A percentile compares a stretch with the other conserved stretches of the same genome.
Evolutionary conservation across 2,888 invertebrate species (phyloP).

Genomic region (Thymelicus lineola): DNA sequence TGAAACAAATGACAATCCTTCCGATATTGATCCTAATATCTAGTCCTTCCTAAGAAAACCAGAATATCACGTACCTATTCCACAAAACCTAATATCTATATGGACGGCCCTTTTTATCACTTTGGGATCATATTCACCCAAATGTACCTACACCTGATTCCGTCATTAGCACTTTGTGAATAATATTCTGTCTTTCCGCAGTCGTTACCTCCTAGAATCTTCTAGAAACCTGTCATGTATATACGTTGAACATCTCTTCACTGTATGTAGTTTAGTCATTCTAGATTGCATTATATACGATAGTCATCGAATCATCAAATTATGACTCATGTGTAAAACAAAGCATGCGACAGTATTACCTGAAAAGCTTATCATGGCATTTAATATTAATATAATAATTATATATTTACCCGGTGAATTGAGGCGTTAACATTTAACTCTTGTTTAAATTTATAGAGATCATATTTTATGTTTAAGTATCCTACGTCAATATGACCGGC

Average conservation of each 20-base stretch:
- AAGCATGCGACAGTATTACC: conserved; percentile 26
- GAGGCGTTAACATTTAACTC: conserved; percentile 24
- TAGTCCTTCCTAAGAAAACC: not conserved
- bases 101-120: conserved; percentile 50
- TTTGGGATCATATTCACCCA: conserved; percentile 61
- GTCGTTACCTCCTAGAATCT: conserved; percentile 59
- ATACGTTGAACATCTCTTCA: conserved; percentile 44
- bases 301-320: conserved; percentile 33
- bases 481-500: conserved; percentile 37
- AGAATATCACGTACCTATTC: not conserved
- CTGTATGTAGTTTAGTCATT: conserved; percentile 46
- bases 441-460: conserved; percentile 40
- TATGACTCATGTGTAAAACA: conserved; percentile 18
- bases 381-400: conserved; percentile 17
- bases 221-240: conserved; percentile 45
- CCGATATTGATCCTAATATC: not conserved
- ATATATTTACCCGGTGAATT: conserved; percentile 12
- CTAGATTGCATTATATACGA: conserved; percentile 36
- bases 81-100: conserved; percentile 12
- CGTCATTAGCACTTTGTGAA: conserved; percentile 82
- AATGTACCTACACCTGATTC: conserved; percentile 51
- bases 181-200: conserved; percentile 76
- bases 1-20: not conserved
- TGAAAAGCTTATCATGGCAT: conserved; percentile 24
- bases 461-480: conserved; percentile 40